Percentiles rank a stretch among this genome's conserved stretches.
phyloP scores from a whole-genome alignment of 1,140 invertebrate genomes.

The Lordiphosa mommai region DNA sequence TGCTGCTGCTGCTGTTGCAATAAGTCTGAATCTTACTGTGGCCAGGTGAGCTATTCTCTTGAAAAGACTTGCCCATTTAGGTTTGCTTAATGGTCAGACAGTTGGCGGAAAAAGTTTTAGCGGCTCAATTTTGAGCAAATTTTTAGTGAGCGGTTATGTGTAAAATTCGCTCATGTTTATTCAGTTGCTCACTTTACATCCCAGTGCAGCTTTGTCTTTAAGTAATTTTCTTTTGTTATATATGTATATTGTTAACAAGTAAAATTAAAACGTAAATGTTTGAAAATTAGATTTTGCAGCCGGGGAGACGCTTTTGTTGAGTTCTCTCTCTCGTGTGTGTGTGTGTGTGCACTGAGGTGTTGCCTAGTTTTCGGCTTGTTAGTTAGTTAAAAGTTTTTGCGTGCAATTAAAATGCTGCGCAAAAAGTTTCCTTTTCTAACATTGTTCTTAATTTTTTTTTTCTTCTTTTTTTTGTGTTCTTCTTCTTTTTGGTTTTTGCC shows the following conservation, averaged over 20 bases:
- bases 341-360: conserved; percentile 67
- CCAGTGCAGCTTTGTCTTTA: not conserved
- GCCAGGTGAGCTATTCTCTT: not conserved
- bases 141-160: conserved; percentile 27
- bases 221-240: conserved; percentile 7
- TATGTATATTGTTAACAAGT: conserved; percentile 71
- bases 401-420: conserved; percentile 76
- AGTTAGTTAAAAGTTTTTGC: conserved; percentile 76
- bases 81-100: no score
- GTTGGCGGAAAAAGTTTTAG: conserved; percentile 1
- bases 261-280: conserved; percentile 78
- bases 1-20: conserved; percentile 18
- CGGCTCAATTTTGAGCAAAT: conserved; percentile 59
- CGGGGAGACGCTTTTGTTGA: conserved; percentile 60
- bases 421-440: conserved; percentile 64
- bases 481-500: conserved; percentile 39
- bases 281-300: conserved; percentile 72
- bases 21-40: conserved; percentile 9
- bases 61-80: no score
- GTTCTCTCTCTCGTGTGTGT: conserved; percentile 18
- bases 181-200: conserved; percentile 9
- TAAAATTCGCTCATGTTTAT: conserved; percentile 61
- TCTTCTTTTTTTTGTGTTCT: not conserved
- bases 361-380: conserved; percentile 74
- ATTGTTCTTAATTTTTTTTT: conserved; percentile 72